These are phyloP conservation scores for Corydoras sp. DNA, from an alignment of 2,113 vertebrate species.

Conservation along the genomic window DNA sequence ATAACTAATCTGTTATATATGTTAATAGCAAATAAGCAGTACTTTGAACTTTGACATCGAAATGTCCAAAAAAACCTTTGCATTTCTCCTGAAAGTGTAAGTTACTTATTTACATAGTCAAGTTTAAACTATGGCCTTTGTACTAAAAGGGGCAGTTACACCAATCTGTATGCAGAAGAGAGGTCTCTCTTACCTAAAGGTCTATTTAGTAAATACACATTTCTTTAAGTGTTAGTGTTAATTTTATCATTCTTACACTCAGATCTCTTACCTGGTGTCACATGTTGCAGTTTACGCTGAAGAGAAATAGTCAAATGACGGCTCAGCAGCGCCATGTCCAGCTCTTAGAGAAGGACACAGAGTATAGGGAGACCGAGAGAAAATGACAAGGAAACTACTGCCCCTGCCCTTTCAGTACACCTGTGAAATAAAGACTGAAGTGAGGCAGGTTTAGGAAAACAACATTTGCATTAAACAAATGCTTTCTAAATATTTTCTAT, in stretches of 20 bases:
- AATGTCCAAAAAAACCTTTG: too few relatives aligned
- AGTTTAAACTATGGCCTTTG: constrained; percentile 22
- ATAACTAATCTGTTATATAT: too few relatives aligned
- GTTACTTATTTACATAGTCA: constrained; percentile 13
- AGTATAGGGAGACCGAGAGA: constrained; percentile 21
- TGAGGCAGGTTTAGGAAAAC: background rate
- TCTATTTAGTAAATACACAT: background rate
- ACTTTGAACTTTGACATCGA: too few relatives aligned
- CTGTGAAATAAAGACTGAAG: constrained; percentile 38
- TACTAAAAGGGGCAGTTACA: background rate
- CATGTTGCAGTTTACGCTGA: constrained; percentile 66
- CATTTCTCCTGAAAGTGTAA: too few relatives aligned
- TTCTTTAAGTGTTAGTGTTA: too few relatives aligned
- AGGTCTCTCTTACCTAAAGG: background rate
- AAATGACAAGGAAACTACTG: constrained; percentile 22
- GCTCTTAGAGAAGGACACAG: constrained; percentile 24
- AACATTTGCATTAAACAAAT: background rate
- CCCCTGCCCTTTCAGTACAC: constrained; percentile 40
- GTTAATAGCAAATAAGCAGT: too few relatives aligned
- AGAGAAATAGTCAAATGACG: constrained; percentile 65
- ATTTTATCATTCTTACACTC: too few relatives aligned
- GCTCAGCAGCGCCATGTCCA: constrained; percentile 76
- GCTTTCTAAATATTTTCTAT: too few relatives aligned
- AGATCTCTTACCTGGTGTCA: constrained; percentile 57
- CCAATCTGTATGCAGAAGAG: background rate